These are phyloP conservation scores for Rhinopomastus cyanomelas DNA, from an alignment of 2,113 vertebrate species.

Conservation along the genomic window DNA sequence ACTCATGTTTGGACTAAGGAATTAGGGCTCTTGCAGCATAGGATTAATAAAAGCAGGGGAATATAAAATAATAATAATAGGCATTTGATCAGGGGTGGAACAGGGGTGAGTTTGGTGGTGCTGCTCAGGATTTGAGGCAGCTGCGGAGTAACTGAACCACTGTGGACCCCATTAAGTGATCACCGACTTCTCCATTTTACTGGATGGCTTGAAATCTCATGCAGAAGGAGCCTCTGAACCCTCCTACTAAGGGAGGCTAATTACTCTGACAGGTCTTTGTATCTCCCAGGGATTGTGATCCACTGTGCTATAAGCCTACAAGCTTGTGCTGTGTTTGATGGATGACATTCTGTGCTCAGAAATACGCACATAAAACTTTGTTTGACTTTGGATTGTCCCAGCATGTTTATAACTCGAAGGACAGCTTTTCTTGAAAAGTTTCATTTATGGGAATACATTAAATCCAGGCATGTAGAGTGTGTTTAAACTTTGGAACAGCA, in stretches of 20 bases:
- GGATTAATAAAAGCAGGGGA: background rate
- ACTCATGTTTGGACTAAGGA: background rate
- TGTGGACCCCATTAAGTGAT: background rate
- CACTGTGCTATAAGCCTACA: accelerated
- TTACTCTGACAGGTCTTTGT: background rate
- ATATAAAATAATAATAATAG: no score
- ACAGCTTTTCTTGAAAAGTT: conserved; percentile 8
- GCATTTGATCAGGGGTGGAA: background rate
- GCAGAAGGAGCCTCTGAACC: background rate
- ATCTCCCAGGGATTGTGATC: background rate
- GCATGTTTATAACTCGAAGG: background rate
- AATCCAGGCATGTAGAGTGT: background rate
- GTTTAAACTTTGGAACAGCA: conserved; percentile 16
- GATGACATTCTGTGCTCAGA: background rate
- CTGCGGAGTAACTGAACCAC: background rate
- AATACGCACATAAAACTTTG: background rate
- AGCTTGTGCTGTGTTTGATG: background rate
- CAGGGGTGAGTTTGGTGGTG: accelerated
- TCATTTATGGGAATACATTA: conserved; percentile 14
- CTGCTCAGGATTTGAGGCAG: accelerated
- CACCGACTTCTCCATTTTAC: background rate
- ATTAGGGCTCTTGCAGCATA: background rate
- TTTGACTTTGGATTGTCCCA: background rate
- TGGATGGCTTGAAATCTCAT: accelerated
- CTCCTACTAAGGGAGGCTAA: background rate